These are phyloP conservation scores for Epinephelus moara DNA, from an alignment of 2,113 vertebrate genomes.

Conservation along the genomic window DNA sequence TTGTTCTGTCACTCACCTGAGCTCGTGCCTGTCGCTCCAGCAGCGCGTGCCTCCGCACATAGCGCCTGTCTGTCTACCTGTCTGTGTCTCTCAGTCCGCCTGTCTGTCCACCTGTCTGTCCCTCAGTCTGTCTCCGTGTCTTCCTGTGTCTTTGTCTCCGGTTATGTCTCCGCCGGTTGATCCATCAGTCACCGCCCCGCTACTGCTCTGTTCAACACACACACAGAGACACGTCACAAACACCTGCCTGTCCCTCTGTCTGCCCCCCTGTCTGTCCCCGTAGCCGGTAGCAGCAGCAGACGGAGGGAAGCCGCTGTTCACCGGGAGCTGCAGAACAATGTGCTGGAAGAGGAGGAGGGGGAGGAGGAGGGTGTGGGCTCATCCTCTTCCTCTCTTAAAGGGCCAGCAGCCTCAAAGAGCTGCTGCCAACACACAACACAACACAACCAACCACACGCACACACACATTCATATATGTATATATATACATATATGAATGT, in stretches of 20 bases:
- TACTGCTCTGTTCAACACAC: not conserved
- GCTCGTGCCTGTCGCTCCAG: constrained; percentile 36
- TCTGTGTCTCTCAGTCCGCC: not conserved
- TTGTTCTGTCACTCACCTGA: constrained; percentile 68
- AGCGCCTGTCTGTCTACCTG: not conserved
- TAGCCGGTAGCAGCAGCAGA: not conserved
- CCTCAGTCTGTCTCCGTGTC: not conserved
- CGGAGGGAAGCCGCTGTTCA: constrained; percentile 34
- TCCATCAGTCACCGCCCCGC: constrained; percentile 20
- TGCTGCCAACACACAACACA: too few relatives aligned
- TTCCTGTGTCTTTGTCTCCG: constrained; percentile 18
- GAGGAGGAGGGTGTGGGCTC: not conserved
- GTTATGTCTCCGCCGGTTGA: not conserved
- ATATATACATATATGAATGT: not conserved
- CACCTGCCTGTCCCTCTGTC: constrained; percentile 6
- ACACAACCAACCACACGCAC: too few relatives aligned
- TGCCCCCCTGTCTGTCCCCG: not conserved
- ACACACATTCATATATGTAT: too few relatives aligned
- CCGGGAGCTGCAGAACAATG: constrained; percentile 27
- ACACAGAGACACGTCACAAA: not conserved
- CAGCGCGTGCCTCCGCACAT: constrained; percentile 31
- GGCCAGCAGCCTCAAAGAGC: constrained; percentile 35
- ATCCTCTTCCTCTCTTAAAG: constrained; percentile 73
- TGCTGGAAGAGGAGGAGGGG: not conserved
- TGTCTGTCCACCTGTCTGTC: not conserved